Conservation (phyloP, 2,797 vertebrate species). For the Characodon lateralis region DNA sequence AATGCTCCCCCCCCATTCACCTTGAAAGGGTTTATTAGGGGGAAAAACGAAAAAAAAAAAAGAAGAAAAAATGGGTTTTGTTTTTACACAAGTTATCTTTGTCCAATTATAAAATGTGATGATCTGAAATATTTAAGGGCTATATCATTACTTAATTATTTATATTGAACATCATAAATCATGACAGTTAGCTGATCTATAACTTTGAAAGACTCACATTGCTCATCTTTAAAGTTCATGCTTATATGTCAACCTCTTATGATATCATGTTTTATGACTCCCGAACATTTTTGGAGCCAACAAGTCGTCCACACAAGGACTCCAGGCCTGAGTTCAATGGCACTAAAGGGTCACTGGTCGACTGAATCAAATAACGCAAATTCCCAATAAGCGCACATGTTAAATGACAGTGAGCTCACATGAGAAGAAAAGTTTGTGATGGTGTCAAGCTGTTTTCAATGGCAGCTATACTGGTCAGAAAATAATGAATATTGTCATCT, state of each 20-base stretch:
- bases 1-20: background rate
- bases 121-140: background rate
- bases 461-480: conserved; percentile 31
- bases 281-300: conserved; percentile 52
- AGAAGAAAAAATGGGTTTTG: background rate
- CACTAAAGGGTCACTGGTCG: conserved; percentile 14
- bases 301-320: conserved; percentile 24
- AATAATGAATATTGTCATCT: conserved; percentile 55
- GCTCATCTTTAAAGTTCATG: conserved; percentile 29
- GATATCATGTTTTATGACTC: conserved; percentile 56
- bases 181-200: conserved; percentile 31
- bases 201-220: conserved; percentile 31
- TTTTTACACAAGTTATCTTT: background rate
- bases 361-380: conserved; percentile 21
- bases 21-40: too few species aligned
- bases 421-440: conserved; percentile 10
- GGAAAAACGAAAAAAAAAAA: too few species aligned
- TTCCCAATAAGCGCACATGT: background rate
- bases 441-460: conserved; percentile 41
- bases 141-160: background rate
- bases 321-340: conserved; percentile 22
- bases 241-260: conserved; percentile 32
- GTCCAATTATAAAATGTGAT: background rate
- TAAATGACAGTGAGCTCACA: conserved; percentile 24
- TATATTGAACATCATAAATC: conserved; percentile 30